Base-by-base conservation (phyloP, 2,113 vertebrate genomes). In the Cottus gobio region DNA sequence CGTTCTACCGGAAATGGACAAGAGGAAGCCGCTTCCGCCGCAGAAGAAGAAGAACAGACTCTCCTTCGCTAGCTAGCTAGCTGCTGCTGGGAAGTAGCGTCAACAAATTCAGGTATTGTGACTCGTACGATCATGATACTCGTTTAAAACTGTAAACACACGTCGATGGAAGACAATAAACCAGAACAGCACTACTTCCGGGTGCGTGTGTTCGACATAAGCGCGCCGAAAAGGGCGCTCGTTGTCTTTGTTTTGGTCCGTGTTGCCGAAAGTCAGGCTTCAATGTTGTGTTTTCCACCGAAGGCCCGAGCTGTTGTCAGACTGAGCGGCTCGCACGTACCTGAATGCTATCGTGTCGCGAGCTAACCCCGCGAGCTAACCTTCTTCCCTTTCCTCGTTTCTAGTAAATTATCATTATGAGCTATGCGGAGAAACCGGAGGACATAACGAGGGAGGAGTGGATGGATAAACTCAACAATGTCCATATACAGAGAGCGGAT, bases 401-500 rank as follows among this genome's bases (percentile, higher is more conserved):
- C 2, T 89, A 91, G 91, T 80, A 77, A 65, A 57, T 73, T 28
- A 48, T 66, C 86, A 93, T 61, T 74, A 99, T 99, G 98, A 99
- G 98, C 96, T 99, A 98, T 94, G 87, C 97, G 73, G 98, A 99
- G 94, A 99, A 99, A 90, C 96, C 97, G 66, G 98, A 99, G 86
- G 98, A 99, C 88, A 96, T 99, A 92, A 98, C 98, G 1, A 97
- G 96, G 93, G 98, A 99, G 80, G 98, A 99, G 84, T 99, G 98
- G 98, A 97, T 99, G 97, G 98, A 99, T 81, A 99, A 98, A 75
- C 96, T 99, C 79, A 98, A 97, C 91, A 99, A 98, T 88, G 96
- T 99, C 82, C 98, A 99, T 65, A 98, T 99, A 80, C 98, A 99
- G 88, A 96, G 98, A 89, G 97, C 97, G 73, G 98, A 99, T 89